Evolutionary conservation across 2,888 invertebrate species (phyloP), one percentile per base, ranked within the genome.

Genomic region (Desoria tigrina): DNA sequence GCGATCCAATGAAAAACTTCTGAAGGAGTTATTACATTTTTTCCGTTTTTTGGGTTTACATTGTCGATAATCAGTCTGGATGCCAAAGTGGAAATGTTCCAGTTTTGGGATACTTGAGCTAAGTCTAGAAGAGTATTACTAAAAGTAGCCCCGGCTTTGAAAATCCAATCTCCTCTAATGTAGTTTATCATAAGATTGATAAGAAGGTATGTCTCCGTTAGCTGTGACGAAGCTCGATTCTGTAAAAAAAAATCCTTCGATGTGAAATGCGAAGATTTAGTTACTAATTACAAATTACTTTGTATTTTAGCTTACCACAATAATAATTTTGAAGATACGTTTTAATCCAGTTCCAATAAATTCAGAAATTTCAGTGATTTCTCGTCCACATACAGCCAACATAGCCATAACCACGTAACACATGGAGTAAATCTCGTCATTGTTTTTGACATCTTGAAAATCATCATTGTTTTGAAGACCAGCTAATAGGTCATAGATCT

Each of bases 351-450:
- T 28, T 2, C 66, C 66, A 16, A 71, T 28, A 27, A 61, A 55
- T 18, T 45, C 24, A 21, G 60, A 42, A 11, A 74, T 51, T 37
- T 70, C 70, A 1, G 71, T 69, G 61, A 63, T 68, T 54, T 76
- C 74, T n/a, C 70, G 66, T 2, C 63, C 59, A 24, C 70, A 61
- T 2, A 73, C 53, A 21, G 58, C 68, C 53, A 76, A 53, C 49
- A 73, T 63, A 1, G 74, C 61, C 51, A 73, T 64, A 4, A 75
- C 56, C 16, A 75, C 65, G 28, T 73, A 73, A 14, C 74, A 65
- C 42, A 69, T 62, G 0, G 72, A 67, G 23, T 71, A 71, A n/a
- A 76, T 53, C 51, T 76, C 74, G 14, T 74, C 67, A 58, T 73
- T 72, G 11, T 61, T 56, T 11, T 60, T 60, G 0, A 66, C 16